Base-by-base conservation (phyloP, 1,140 invertebrate species). In the Heliconius himera region DNA sequence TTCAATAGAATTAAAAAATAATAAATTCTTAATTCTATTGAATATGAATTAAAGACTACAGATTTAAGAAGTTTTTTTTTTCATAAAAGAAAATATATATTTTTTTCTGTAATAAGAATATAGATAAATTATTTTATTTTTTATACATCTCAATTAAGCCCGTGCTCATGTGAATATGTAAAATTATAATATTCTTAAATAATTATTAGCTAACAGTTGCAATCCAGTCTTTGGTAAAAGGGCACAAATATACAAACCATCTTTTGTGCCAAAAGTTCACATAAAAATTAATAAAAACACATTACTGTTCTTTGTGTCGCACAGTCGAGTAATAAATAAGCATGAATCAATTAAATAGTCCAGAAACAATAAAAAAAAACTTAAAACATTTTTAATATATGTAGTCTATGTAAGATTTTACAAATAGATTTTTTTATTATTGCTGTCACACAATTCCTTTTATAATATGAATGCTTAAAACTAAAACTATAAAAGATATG, bases 211-310 rank as follows among this genome's bases (percentile, higher is more conserved):
- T 74, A 79, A n/a, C 3, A 78, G 51, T 56, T 82, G 74, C 76
- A 74, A 80, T 79, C 70, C 81, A 80, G 78, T 82, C 81, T 84
- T 84, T 84, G 78, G 83, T 81, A 77, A 38, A 73, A 78, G 76
- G 51, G 54, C 46, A 79, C 29, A 76, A 41, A 20, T 60, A 60
- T 66, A 16, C 36, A 22, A 22, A 75, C 38, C 16, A 26, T 66
- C 0, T 18, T 56, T 26, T 26, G 22, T 60, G 56, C 56, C n/a
- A 60, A 26, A 60, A 60, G 3, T 22, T 26, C 9, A 60, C 9
- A 60, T 60, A 26, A 60, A 60, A 26, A 60, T 60, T 11, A 60
- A 22, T 26, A 60, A 26, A 60, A 26, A 4, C 13, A 16, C 13
- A 46, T 46, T 46, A 46, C 13, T 13, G 11, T 13, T 46, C 41